Base-by-base conservation (phyloP, 2,797 vertebrate species). In the Rhynchotus rufescens region DNA sequence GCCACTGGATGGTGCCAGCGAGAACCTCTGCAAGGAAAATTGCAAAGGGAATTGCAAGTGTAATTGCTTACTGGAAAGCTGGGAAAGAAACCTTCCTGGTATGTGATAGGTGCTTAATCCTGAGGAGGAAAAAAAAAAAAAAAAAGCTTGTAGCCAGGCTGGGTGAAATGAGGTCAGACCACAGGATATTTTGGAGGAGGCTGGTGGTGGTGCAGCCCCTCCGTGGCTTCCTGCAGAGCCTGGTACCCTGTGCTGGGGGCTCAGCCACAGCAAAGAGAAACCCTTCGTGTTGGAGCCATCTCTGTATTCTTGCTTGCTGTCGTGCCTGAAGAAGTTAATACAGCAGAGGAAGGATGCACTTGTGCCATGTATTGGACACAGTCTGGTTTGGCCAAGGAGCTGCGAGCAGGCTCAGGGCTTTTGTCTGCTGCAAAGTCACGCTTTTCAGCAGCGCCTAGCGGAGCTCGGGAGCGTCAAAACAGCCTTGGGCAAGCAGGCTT, bases 1-100 rank as follows among this genome's bases (percentile, higher is more conserved):
- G 84, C 94, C 88, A 40, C 94, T 89, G 91, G 86, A 57, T 94
- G 94, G 95, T 90, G 86, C 94, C 86, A 93, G 79, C 3, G 86
- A 92, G 91, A 90, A 30, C 21, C 25, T 83, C 79, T 60, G 40
- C 73, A 51, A 73, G 69, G 36, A 72, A 66, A 68, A 75, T 12
- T 25, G 72, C 21, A 34, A 65, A 61, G 56, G 20, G 40, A 25
- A 49, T 49, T 49, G 47, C 47, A 49, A 49, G 47, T 49, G 47
- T 49, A 49, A 49, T 49, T 49, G 47, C 34, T 61, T 14, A 7
- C 3, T 23, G 32, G 76, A 76, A 36, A 38, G 0, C 15, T 2
- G 2, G 3, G 4, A 44, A 14, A 79, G 21, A 75, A 84, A 28
- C 28, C 54, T 65, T 82, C 36, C 32, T 74, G 19, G 1, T 52